phyloP scores from a whole-genome alignment of 1,140 invertebrate genomes.

The Daktulosphaira vitifoliae region DNA sequence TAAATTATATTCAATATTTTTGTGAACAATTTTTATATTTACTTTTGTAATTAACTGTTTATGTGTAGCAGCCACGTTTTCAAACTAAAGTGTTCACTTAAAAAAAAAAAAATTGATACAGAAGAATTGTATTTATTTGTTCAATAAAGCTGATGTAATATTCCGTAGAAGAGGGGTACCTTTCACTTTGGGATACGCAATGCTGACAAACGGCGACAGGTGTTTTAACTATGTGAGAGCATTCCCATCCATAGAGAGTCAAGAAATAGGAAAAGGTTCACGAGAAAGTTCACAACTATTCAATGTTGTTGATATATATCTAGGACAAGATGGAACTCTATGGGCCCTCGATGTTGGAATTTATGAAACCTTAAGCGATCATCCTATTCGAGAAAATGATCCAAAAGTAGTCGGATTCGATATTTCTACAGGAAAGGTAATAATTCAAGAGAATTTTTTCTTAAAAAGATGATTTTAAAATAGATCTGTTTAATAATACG shows the following conservation, averaged over 20 bases:
- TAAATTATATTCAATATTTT: too few species aligned
- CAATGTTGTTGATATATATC: conserved; percentile 51
- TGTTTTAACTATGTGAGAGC: background rate
- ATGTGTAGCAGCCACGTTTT: too few species aligned
- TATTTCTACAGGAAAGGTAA: conserved; percentile 39
- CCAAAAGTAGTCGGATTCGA: conserved; percentile 52
- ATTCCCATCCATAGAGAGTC: background rate
- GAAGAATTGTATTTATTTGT: too few species aligned
- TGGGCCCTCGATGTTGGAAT: conserved; percentile 55
- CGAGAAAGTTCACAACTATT: conserved; percentile 43
- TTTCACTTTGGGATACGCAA: background rate
- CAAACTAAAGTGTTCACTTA: too few species aligned
- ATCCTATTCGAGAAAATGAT: conserved; percentile 47
- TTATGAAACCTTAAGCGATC: conserved; percentile 47
- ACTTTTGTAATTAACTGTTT: too few species aligned
- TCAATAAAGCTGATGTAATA: too few species aligned
- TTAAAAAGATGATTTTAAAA: too few species aligned
- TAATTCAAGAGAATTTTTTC: too few species aligned
- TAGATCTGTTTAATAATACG: too few species aligned
- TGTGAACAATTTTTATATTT: too few species aligned
- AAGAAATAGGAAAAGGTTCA: too few species aligned
- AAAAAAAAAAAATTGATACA: too few species aligned
- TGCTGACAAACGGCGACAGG: background rate
- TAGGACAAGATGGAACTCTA: conserved; percentile 49
- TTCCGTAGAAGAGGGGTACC: background rate